Evolutionary conservation across 2,888 invertebrate species (phyloP), one percentile per base, ranked within the genome.

Genomic region (Cyrtodaria siliqua): DNA sequence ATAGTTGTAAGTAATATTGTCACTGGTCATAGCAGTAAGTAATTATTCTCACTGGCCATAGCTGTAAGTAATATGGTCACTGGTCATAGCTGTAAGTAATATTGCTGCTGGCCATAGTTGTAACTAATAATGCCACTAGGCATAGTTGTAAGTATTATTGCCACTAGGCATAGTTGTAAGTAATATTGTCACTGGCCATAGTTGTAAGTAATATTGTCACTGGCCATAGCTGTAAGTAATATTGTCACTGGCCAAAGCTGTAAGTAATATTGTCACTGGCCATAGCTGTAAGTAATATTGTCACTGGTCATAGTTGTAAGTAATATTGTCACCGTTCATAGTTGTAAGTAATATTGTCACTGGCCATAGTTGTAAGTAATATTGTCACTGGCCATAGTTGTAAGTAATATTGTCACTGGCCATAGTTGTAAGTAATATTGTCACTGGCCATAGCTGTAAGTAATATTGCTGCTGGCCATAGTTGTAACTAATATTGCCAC

Each of bases 381-480:
- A 81, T 94, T 98, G 62, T 89, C 96, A 6, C 95, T 96, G 66
- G 97, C 98, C 70, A 94, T 98, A 87, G 94, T 95, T 87, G 97
- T 97, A 93, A 95, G 95, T 94, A 49, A n/a, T n/a, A 49, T 49
- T 49, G 14, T 49, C n/a, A 14, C 40, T 38, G 8, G n/a, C 44
- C n/a, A 18, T 9, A 6, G 16, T 44, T 18, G 16, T 33, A 8
- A 33, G 33, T 8, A 8, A 33, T 33, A 8, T 33, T 33, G 33
- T 33, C 33, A 33, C 12, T 33, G 97, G 97, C 94, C 92, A 23
- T 95, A 94, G 75, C 95, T 98, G 78, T 95, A 96, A 92, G 90
- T 93, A 16, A 96, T 97, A 90, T 92, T 98, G 1, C 94, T 94
- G 89, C 96, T 97, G 26, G 96, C 97, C 91, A n/a, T n/a, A n/a